Conservation (phyloP, 35 echinoderm and acorn worm species). For the Lytechinus pictus region DNA sequence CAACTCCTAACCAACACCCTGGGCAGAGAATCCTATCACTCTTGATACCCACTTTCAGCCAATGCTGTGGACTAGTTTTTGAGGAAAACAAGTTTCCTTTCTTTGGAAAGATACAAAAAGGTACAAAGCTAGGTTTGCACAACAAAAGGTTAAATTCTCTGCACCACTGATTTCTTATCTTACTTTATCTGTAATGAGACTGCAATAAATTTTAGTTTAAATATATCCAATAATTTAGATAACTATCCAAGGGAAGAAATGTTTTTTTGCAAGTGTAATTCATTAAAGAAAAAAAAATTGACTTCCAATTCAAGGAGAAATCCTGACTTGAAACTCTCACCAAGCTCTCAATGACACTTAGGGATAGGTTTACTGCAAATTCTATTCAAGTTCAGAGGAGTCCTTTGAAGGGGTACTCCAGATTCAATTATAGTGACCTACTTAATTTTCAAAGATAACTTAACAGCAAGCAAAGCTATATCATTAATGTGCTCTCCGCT, state of each 20-base stretch:
- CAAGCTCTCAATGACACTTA: not conserved
- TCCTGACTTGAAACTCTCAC: not conserved
- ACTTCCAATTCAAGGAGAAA: not conserved
- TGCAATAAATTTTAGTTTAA: not conserved
- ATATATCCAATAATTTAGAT: not conserved
- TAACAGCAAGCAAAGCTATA: not conserved
- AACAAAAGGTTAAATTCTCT: too few relatives aligned
- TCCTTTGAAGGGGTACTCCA: not conserved
- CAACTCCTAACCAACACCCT: not conserved
- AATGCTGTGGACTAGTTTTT: not conserved
- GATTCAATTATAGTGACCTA: slow-evolving; percentile 5
- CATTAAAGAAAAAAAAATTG: not conserved
- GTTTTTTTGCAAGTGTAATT: not conserved
- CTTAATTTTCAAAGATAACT: not conserved
- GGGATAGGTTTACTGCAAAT: slow-evolving; percentile 7
- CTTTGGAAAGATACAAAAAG: not conserved
- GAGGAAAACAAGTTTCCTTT: not conserved
- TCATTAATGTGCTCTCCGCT: not conserved
- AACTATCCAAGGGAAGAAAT: not conserved
- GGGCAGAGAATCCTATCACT: not conserved
- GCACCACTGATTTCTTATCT: too few relatives aligned
- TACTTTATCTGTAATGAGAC: not conserved
- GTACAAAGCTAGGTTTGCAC: not conserved
- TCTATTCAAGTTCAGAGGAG: not conserved
- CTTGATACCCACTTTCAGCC: not conserved